Evolutionary conservation across 2,888 invertebrate genomes (phyloP), one percentile per base, ranked within the genome.

Genomic region (Calameuta idolon): DNA sequence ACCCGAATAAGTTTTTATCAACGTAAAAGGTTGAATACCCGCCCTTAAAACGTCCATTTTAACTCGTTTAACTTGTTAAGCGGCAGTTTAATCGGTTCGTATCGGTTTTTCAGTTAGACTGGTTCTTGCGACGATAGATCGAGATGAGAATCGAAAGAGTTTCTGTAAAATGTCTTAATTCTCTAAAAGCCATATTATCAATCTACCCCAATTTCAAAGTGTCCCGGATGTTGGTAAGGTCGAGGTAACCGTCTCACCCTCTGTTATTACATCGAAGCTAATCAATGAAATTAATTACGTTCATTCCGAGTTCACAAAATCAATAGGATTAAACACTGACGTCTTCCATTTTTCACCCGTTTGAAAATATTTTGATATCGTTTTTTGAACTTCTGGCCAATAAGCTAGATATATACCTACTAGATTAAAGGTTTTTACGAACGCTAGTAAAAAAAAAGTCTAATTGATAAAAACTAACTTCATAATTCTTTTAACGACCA

Each of bases 201-300:
- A 55, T 55, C 23, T 23, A 55, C 55, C 2, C 23, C 23, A 55
- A 55, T 55, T 2, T 55, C 23, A 23, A 55, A 23, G 23, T 9
- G 55, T 23, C 55, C 23, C 15, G 55, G 55, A 55, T 23, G 23
- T 23, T 23, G 55, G 23, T 9, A 23, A 23, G 23, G 5, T 23
- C 55, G 55, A 23, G 55, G 23, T 9, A 23, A 55, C 1, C 23
- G 23, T 55, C 5, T 23, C 2, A 55, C 55, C 55, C 9, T 23
- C 1, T 23, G 55, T 23, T 55, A 55, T 55, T 35, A 68, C 30
- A 35, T 68, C 68, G 68, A 55, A 55, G 34, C 11, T 34, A 69
- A 68, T 34, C 73, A 76, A 78, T 73, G 34, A 73, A 76, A 76
- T 78, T 78, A 73, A 76, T 78, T 75, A 71, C 30, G 11, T 30